Percentiles rank a stretch among this genome's conserved stretches.
Evolutionary conservation across 2,113 vertebrate species (phyloP).

Genomic region (Myotis davidii): DNA sequence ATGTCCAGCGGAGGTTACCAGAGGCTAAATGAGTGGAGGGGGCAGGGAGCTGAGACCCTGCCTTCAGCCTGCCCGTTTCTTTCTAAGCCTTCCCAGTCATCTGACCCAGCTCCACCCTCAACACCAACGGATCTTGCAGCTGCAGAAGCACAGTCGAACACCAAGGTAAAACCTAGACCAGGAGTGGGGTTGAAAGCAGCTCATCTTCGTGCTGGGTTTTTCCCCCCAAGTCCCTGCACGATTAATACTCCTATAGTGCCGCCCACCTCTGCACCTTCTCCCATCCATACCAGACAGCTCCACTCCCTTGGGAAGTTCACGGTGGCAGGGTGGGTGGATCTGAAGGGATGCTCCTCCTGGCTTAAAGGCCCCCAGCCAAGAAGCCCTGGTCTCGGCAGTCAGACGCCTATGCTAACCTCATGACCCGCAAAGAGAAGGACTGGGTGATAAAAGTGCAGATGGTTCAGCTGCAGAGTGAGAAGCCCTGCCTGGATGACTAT

Average conservation of each 20-base stretch:
- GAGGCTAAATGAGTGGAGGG: background rate
- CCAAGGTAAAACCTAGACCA: slow-evolving; percentile 83
- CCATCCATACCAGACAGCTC: background rate
- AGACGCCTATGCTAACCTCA: slow-evolving; percentile 90
- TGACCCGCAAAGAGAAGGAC: slow-evolving; percentile 94
- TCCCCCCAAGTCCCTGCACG: background rate
- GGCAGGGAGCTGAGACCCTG: background rate
- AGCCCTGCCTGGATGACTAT: slow-evolving; percentile 92
- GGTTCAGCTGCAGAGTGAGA: slow-evolving; percentile 97
- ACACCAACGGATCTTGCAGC: slow-evolving; percentile 91
- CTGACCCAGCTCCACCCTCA: slow-evolving; percentile 95
- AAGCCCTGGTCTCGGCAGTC: slow-evolving; percentile 84
- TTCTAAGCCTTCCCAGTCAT: slow-evolving; percentile 82
- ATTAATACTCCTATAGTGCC: background rate
- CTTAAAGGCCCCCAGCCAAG: slow-evolving; percentile 78
- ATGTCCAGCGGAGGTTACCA: background rate
- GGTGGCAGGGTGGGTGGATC: background rate
- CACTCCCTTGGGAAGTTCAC: background rate
- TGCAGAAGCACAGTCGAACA: slow-evolving; percentile 75
- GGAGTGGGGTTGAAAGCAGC: background rate
- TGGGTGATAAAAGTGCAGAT: slow-evolving; percentile 96
- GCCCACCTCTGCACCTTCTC: background rate
- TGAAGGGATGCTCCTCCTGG: background rate
- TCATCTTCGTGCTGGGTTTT: background rate
- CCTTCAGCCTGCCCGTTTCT: background rate